phyloP scores from a whole-genome alignment of 2,797 vertebrate genomes.

The Oreortyx pictus region DNA sequence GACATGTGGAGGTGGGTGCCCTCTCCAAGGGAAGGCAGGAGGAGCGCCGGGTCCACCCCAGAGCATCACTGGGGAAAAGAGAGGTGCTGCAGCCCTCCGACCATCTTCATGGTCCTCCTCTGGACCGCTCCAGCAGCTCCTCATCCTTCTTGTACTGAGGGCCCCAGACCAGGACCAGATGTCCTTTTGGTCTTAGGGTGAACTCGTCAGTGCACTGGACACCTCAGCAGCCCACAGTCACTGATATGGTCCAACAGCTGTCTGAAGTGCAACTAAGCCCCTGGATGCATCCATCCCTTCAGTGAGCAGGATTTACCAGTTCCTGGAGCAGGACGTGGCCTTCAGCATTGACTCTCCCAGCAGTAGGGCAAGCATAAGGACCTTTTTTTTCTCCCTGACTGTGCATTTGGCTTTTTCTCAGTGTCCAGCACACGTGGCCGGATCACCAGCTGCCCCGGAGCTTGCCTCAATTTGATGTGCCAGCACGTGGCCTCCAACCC shows the following conservation, averaged over 20 bases:
- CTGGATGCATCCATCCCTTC: background rate
- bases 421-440: background rate
- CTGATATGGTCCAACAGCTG: background rate
- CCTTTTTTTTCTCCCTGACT: background rate
- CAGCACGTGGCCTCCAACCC: background rate
- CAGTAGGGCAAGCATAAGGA: background rate
- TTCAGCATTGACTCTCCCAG: rapidly evolving
- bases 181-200: background rate
- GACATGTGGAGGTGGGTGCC: rapidly evolving
- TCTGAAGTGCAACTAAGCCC: conserved; percentile 19
- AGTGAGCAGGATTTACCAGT: conserved; percentile 20
- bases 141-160: too few species aligned
- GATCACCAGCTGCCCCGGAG: background rate
- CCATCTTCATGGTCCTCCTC: too few species aligned
- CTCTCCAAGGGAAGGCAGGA: background rate
- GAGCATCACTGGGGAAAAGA: background rate
- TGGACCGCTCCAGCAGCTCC: too few species aligned
- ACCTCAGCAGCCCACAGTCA: background rate
- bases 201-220: background rate
- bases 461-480: background rate
- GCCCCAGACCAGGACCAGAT: too few species aligned
- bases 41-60: background rate
- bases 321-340: conserved; percentile 31
- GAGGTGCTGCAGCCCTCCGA: too few species aligned
- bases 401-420: background rate